Conservation (phyloP, 1,140 invertebrate genomes). For the Drosophila cardini region DNA sequence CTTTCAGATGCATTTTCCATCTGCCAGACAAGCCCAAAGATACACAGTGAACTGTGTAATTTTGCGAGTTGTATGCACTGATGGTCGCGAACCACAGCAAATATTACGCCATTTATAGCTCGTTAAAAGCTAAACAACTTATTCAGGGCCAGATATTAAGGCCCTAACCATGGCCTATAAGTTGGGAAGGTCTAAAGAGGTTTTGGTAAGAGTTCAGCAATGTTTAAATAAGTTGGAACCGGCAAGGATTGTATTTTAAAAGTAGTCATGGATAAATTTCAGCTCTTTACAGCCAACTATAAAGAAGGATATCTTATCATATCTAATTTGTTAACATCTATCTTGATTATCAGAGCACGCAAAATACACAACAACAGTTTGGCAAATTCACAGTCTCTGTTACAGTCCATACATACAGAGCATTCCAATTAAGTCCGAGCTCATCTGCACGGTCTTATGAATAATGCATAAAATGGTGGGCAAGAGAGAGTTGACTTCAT, state of each 20-base stretch:
- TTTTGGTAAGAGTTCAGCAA: not conserved
- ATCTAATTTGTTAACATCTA: slow-evolving; percentile 26
- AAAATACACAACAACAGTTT: slow-evolving; percentile 15
- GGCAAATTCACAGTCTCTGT: slow-evolving; percentile 31
- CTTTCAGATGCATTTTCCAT: slow-evolving; percentile 61
- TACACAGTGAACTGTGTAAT: slow-evolving; percentile 29
- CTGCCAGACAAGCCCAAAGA: slow-evolving; percentile 36
- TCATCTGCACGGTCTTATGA: slow-evolving; percentile 52
- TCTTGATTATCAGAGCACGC: slow-evolving; percentile 30
- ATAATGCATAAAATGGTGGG: slow-evolving; percentile 68
- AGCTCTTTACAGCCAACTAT: not conserved
- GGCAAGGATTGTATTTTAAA: not conserved
- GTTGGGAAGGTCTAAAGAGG: slow-evolving; percentile 19
- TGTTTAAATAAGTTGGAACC: not conserved
- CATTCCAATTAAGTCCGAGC: slow-evolving; percentile 20
- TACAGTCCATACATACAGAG: slow-evolving; percentile 29
- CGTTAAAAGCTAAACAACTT: slow-evolving; percentile 79
- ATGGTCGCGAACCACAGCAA: slow-evolving; percentile 20
- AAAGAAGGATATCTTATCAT: slow-evolving; percentile 5
- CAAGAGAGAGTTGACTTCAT: slow-evolving; percentile 59
- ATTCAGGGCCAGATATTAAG: slow-evolving; percentile 37
- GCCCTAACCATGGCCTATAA: slow-evolving; percentile 1
- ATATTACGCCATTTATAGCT: slow-evolving; percentile 64
- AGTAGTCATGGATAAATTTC: not conserved
- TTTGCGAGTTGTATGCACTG: slow-evolving; percentile 34